These are phyloP conservation scores for Sebastes cheni DNA, from an alignment of 2,797 vertebrate species.

Conservation along the genomic window DNA sequence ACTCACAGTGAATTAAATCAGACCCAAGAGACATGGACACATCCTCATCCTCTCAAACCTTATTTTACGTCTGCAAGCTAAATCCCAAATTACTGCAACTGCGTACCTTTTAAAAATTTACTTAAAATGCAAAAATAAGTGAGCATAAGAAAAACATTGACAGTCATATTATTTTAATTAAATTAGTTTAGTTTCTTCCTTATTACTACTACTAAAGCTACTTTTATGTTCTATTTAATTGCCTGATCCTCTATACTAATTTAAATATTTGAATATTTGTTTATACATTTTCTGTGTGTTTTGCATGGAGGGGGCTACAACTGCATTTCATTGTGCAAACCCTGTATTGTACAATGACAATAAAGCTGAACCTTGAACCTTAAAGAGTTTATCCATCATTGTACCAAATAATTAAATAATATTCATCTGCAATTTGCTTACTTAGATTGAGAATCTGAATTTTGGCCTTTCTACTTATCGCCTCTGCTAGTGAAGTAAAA, in stretches of 20 bases:
- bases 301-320: background rate
- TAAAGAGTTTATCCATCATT: too few relatives aligned
- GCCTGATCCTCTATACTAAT: too few relatives aligned
- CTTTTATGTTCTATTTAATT: background rate
- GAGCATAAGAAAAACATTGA: background rate
- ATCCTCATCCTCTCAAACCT: slow-evolving; percentile 6
- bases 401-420: too few relatives aligned
- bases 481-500: too few relatives aligned
- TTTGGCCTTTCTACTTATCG: too few relatives aligned
- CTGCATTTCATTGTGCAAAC: background rate
- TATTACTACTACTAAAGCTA: background rate
- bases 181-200: background rate
- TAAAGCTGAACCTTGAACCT: too few relatives aligned
- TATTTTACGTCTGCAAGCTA: background rate
- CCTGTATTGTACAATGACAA: background rate
- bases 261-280: too few relatives aligned
- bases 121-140: background rate
- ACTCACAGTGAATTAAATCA: slow-evolving; percentile 7
- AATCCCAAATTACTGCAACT: background rate
- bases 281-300: too few relatives aligned
- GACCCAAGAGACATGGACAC: slow-evolving; percentile 27
- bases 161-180: background rate
- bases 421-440: too few relatives aligned
- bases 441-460: too few relatives aligned
- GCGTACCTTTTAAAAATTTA: background rate